Evolutionary conservation across 1,140 invertebrate species (phyloP), one percentile per base, ranked within the genome.

Genomic region (Nixonia krombeini): DNA sequence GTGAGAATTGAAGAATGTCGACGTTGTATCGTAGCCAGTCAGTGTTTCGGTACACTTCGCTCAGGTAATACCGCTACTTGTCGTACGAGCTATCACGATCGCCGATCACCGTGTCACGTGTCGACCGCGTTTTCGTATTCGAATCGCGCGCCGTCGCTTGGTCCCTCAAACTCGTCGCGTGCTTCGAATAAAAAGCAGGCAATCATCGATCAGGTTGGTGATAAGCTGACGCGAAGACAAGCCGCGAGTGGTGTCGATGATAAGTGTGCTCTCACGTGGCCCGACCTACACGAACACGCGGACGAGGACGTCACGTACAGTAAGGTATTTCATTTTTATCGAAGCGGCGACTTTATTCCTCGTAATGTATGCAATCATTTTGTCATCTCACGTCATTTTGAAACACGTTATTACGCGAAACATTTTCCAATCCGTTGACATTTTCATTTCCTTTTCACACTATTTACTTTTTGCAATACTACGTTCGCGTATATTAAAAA

Each of bases 1-100:
- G 53, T 53, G 51, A 73, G 72, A 72, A 68, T 75, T 71, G 66
- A 68, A 68, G 74, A 76, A 73, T 79, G 74, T 76, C 72, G 67
- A 69, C 52, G 52, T 26, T 33, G 16, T 51, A 61, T 61, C 4
- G 53, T 55, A 67, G 72, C 47, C 65, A 61, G 58, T 65, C 74
- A 77, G 74, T 79, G 66, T 64, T 59, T 74, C 76, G 62, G 57
- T 74, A 70, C 53, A 62, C 59, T 38, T 74, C 70, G 51, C 65
- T 71, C 72, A 52, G 75, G 59, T 70, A 51, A 28, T 28, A 28
- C 25, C 51, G 40, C n/a, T n/a, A n/a, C n/a, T n/a, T n/a, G n/a
- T n/a, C 10, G 38, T 15, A 7, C 17, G 4, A 8, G 10, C 42
- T n/a, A 49, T 15, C 51, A 45, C 15, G 42, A 16, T 35, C 35